Base-by-base conservation (phyloP, 2,888 invertebrate species). In the Sarcophaga carnaria region DNA sequence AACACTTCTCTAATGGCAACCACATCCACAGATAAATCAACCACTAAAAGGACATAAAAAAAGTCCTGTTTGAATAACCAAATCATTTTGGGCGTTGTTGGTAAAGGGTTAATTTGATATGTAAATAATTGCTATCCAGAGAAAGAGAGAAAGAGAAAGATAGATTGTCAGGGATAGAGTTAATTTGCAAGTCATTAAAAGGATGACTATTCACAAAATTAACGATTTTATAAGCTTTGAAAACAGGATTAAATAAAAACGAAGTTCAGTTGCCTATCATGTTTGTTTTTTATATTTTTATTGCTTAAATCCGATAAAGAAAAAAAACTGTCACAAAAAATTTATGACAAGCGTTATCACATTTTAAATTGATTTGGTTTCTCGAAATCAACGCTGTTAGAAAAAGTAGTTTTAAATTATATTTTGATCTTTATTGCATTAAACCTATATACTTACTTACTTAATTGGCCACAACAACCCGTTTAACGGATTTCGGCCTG, bases 161-260 rank as follows among this genome's bases (percentile, higher is more conserved):
- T 10, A 37, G 8, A 8, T 37, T 37, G 54, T 54, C 54, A 54
- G 17, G 54, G 83, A 75, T 83, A 78, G 64, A 82, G 78, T 81
- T 87, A 81, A 87, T 87, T 87, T 87, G 87, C 81, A 83, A 84
- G 84, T 87, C 87, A 87, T 87, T 84, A 87, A 77, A 66, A 84
- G 81, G 79, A 84, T 87, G 87, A 84, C 62, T 72, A 67, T 67
- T 37, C 8, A 27, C 12, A 60, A n/a, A n/a, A 71, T n/a, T 20
- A 60, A 20, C 4, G 8, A 5, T 74, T 74, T 37, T 37, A 37
- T 37, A 37, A 37, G 72, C 10, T 59, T 63, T 67, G 62, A 75
- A 67, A 82, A 67, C 72, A n/a, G 70, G 71, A 64, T 79, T 66
- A 60, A n/a, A 71, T n/a, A 63, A 67, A 59, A 49, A 2, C 10